These are phyloP conservation scores for Zaprionus davidi DNA, from an alignment of 1,140 invertebrate species.

Conservation along the genomic window DNA sequence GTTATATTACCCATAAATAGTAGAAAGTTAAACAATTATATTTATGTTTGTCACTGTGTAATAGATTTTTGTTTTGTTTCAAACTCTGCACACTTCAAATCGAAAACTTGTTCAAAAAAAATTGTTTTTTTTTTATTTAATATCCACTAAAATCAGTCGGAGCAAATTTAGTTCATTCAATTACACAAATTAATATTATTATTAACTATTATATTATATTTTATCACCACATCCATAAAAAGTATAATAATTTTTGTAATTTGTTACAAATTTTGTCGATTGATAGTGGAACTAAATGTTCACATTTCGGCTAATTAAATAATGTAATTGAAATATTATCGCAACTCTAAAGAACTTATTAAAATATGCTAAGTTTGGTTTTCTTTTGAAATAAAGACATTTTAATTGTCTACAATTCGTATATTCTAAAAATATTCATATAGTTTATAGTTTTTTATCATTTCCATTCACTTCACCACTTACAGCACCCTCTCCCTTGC, in stretches of 20 bases:
- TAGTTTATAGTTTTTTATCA: background rate
- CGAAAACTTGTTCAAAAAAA: background rate
- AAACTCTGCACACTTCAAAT: background rate
- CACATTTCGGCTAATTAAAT: too few species aligned
- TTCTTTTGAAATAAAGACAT: too few species aligned
- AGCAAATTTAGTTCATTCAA: too few species aligned
- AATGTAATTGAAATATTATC: too few species aligned
- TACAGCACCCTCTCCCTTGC: slow-evolving; percentile 2
- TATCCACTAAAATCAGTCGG: too few species aligned
- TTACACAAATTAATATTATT: too few species aligned
- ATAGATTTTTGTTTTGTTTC: background rate
- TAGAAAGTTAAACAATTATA: slow-evolving; percentile 67
- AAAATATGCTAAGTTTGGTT: too few species aligned
- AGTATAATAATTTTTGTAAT: background rate
- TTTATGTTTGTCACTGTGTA: slow-evolving; percentile 31
- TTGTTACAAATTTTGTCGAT: too few species aligned
- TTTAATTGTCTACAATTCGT: background rate
- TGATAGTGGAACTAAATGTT: too few species aligned
- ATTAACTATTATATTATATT: too few species aligned
- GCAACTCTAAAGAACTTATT: too few species aligned
- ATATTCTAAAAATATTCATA: background rate
- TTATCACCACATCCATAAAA: background rate
- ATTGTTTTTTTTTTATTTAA: background rate
- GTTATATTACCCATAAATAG: slow-evolving; percentile 63
- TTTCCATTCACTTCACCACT: background rate